phyloP scores from a whole-genome alignment of 2,888 invertebrate species.

The Campopleginae sp. region DNA sequence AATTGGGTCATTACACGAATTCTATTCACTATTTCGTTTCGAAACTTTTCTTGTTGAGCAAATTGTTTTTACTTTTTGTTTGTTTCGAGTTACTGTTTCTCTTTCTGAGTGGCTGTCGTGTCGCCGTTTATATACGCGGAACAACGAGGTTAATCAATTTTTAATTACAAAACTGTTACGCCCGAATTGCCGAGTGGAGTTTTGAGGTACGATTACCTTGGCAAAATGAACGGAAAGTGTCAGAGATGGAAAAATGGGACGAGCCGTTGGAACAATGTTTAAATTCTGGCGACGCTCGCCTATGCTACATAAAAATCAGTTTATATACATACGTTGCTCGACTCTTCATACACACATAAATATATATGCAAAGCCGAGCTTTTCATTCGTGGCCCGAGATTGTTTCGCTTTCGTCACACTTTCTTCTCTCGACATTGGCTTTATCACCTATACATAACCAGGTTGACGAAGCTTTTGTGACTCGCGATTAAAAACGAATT shows the following conservation, averaged over 20 bases:
- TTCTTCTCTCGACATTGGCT: constrained; percentile 25
- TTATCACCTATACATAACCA: constrained; percentile 46
- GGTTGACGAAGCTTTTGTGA: constrained; percentile 63
- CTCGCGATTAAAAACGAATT: constrained; percentile 55
- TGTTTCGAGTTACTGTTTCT: constrained; percentile 20
- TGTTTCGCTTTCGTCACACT: constrained; percentile 55
- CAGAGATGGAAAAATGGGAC: neutral
- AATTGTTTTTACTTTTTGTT: constrained; percentile 7
- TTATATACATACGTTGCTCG: constrained; percentile 3
- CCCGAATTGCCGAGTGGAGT: constrained; percentile 9
- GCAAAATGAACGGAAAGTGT: constrained; percentile 11
- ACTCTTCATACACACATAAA: neutral
- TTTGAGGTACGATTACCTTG: constrained; percentile 27
- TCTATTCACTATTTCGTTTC: constrained; percentile 30
- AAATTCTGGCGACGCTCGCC: constrained; percentile 53
- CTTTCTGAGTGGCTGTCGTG: constrained; percentile 23
- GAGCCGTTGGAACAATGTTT: constrained; percentile 53
- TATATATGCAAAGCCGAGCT: constrained; percentile 18
- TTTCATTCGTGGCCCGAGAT: constrained; percentile 40
- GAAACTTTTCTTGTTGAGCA: constrained; percentile 13
- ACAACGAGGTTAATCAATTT: constrained; percentile 64
- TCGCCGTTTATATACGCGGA: constrained; percentile 50
- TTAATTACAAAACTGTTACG: constrained; percentile 56
- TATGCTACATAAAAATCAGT: constrained; percentile 7
- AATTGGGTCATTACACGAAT: constrained; percentile 18